Evolutionary conservation across 2,113 vertebrate species (phyloP).

Genomic region (Syngnathoides biaculeatus): DNA sequence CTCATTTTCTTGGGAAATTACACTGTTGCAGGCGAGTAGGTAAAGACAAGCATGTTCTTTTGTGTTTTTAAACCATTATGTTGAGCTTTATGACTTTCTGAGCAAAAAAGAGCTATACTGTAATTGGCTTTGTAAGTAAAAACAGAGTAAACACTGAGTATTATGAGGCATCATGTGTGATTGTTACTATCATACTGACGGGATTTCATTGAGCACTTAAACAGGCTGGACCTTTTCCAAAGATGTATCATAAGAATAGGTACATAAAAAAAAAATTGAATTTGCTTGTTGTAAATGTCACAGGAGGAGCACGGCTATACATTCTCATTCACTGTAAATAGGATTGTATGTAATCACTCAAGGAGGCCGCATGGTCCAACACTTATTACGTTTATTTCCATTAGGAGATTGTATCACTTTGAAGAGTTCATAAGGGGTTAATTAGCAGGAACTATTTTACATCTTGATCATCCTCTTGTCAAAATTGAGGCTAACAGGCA

Average conservation of each 20-base stretch:
- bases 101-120: slow-evolving; percentile 5
- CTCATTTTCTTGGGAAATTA: slow-evolving; percentile 66
- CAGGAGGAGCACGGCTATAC: slow-evolving; percentile 6
- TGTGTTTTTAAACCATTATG: background rate
- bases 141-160: background rate
- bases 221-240: slow-evolving; percentile 5
- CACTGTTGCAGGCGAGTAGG: slow-evolving; percentile 46
- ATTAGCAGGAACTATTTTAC: slow-evolving; percentile 25
- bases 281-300: background rate
- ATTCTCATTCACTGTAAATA: slow-evolving; percentile 3
- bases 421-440: background rate
- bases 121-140: slow-evolving; percentile 15
- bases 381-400: slow-evolving; percentile 22
- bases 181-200: background rate
- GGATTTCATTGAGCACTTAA: background rate
- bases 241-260: background rate
- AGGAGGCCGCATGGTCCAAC: slow-evolving; percentile 5
- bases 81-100: slow-evolving; percentile 9
- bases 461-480: slow-evolving; percentile 16
- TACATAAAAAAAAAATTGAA: background rate
- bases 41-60: slow-evolving; percentile 31
- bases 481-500: slow-evolving; percentile 2
- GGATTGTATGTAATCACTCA: background rate
- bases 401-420: background rate
- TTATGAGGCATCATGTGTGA: background rate